Percentiles rank a stretch among this genome's conserved stretches.
phyloP scores from a whole-genome alignment of 35 echinoderm and acorn worm species.

The Apostichopus japonicus region DNA sequence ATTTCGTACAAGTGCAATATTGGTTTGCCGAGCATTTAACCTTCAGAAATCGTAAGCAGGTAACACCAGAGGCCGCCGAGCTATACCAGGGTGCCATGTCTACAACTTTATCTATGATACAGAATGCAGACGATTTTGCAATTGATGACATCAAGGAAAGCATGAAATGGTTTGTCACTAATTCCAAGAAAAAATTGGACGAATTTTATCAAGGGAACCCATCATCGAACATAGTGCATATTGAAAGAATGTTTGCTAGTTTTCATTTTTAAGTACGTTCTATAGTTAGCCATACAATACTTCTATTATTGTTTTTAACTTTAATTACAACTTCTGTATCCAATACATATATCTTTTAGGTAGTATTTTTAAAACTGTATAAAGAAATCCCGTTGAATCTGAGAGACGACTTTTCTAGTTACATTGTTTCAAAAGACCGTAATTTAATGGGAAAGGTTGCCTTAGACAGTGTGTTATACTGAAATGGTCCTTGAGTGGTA shows the following conservation, averaged over 20 bases:
- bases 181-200: neutral
- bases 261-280: neutral
- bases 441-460: too few relatives aligned
- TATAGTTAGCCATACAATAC: too few relatives aligned
- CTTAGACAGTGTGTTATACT: too few relatives aligned
- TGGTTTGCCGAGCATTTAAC: neutral
- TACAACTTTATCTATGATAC: neutral
- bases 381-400: too few relatives aligned
- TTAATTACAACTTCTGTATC: too few relatives aligned
- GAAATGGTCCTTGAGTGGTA: too few relatives aligned
- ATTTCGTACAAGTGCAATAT: slow-evolving; percentile 1
- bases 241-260: neutral
- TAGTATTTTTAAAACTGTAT: too few relatives aligned
- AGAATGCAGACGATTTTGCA: neutral
- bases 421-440: too few relatives aligned
- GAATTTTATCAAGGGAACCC: neutral
- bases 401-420: too few relatives aligned
- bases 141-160: neutral
- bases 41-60: neutral
- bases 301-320: too few relatives aligned
- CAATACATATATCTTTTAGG: too few relatives aligned
- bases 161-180: neutral
- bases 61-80: neutral
- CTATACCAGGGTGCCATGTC: neutral
- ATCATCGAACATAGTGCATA: neutral